Conservation (phyloP, 2,797 vertebrate species). For the Bothrops alternatus region DNA sequence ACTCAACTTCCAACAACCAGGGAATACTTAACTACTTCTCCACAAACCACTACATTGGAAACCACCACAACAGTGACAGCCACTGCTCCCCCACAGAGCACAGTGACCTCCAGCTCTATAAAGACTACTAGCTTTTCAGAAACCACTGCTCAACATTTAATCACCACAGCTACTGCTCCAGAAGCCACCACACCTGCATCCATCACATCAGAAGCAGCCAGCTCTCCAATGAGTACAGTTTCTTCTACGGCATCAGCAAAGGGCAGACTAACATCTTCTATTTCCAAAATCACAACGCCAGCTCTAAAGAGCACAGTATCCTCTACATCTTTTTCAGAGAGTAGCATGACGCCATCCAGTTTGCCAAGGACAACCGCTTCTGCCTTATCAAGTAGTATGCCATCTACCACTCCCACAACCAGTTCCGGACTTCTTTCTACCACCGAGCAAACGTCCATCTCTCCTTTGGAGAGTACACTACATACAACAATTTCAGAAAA, state of each 20-base stretch:
- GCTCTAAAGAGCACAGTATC: not conserved
- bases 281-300: not conserved
- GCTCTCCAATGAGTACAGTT: not conserved
- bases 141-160: not conserved
- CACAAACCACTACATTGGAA: not conserved
- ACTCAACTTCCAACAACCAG: too few species aligned
- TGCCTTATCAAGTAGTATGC: not conserved
- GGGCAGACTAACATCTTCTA: not conserved
- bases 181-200: not conserved
- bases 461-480: not conserved
- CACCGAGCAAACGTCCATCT: accelerated
- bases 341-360: not conserved
- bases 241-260: not conserved
- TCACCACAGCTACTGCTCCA: not conserved
- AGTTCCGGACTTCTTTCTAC: not conserved
- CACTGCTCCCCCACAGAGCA: not conserved
- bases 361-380: too few species aligned
- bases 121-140: not conserved
- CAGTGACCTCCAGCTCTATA: too few species aligned
- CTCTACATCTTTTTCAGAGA: not conserved
- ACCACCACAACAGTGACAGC: too few species aligned
- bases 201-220: not conserved
- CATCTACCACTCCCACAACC: not conserved
- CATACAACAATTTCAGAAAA: not conserved
- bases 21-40: not conserved